Base-by-base conservation (phyloP, 2,888 invertebrate genomes). In the Augochlorella aurata region DNA sequence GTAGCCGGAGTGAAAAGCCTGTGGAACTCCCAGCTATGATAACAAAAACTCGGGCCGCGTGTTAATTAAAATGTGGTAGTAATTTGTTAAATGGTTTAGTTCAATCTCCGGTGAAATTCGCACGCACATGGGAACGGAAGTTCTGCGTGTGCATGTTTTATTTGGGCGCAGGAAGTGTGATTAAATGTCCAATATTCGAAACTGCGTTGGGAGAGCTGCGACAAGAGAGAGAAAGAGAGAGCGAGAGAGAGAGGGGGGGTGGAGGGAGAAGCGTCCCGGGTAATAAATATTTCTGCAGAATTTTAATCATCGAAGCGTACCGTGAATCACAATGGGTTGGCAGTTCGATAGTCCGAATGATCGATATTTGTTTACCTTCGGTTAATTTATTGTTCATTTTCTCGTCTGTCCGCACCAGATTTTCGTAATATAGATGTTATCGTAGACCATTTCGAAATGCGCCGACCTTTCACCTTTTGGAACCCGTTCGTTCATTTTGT, bases 31-130 rank as follows among this genome's bases (percentile, higher is more conserved):
- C 24, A 7, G 16, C 58, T 58, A 5, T 16, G 1, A 21, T 50
- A 12, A 9, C 18, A 16, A 29, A 21, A 47, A 50, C 69, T 9
- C 24, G 16, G 29, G 18, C 2, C 1, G 12, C 12, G 3, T 29
- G 29, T 65, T 63, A 69, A 78, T 69, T 78, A 74, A 78, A 78
- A 74, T 21, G 21, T 63, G 29, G 24, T 29, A 50, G 71, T 49
- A 50, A 73, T 58, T 65, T 52, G 10, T 75, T 74, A 69, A 75
- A 61, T 50, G 58, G 49, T 77, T 75, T 38, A 24, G 10, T 21
- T 65, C 52, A 47, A 47, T 52, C 18, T 21, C 21, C 1, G 16
- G 21, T 65, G 49, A 24, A 47, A 52, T 47, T 63, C 14, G 9
- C 29, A 9, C 24, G 1, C 49, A 1, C 49, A 16, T 5, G 44